phyloP scores from a whole-genome alignment of 2,797 vertebrate species.

The Xiphophorus birchmanni region DNA sequence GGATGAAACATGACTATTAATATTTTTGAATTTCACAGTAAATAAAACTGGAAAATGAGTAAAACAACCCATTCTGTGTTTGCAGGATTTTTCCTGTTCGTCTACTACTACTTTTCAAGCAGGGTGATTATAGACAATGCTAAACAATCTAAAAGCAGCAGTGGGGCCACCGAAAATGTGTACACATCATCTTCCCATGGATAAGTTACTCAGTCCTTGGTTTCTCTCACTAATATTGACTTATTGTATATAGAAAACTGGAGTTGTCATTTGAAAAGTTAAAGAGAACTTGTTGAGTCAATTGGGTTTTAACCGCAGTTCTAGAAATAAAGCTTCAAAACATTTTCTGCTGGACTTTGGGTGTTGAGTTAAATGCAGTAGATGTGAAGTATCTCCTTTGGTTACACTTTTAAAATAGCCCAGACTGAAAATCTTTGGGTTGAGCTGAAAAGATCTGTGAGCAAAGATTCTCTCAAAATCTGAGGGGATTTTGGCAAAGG shows the following conservation, averaged over 20 bases:
- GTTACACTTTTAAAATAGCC: background rate
- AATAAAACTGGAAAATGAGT: background rate
- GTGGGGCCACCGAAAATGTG: background rate
- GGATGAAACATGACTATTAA: background rate
- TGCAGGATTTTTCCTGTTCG: conserved; percentile 71
- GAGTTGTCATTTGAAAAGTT: background rate
- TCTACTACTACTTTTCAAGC: conserved; percentile 64
- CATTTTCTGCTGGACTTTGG: background rate
- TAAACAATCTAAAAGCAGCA: background rate
- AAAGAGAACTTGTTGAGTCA: background rate
- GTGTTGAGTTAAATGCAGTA: background rate
- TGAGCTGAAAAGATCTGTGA: no score
- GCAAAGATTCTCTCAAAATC: no score
- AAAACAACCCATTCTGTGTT: background rate
- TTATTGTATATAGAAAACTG: no score
- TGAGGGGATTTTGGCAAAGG: no score
- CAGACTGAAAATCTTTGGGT: background rate
- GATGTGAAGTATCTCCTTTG: background rate
- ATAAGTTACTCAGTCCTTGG: background rate
- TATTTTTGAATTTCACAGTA: background rate
- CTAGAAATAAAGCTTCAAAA: background rate
- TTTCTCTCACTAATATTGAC: background rate
- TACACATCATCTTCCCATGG: rapidly evolving
- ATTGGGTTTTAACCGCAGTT: background rate
- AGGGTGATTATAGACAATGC: background rate